phyloP scores from a whole-genome alignment of 1,140 invertebrate genomes.

The Chironomus striatipennis region DNA sequence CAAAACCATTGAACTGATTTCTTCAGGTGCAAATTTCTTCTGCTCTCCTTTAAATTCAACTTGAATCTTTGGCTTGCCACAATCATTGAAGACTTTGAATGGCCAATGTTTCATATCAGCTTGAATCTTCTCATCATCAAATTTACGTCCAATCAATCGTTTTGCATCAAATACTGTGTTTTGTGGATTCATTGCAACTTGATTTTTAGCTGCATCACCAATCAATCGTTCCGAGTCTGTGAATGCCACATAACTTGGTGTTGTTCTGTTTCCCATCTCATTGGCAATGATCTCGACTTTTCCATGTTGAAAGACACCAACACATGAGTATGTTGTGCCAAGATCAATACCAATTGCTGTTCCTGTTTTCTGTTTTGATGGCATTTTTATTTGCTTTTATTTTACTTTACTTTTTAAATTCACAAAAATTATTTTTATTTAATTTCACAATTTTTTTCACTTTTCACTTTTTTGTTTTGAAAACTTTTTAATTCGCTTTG shows the following conservation, averaged over 20 bases:
- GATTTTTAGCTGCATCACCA: conserved; percentile 63
- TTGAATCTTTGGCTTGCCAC: conserved; percentile 58
- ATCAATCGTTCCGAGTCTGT: conserved; percentile 71
- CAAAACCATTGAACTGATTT: conserved; percentile 69
- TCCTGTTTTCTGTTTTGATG: conserved; percentile 35
- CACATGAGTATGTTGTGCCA: conserved; percentile 73
- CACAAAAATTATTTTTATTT: not conserved
- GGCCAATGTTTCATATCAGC: conserved; percentile 70
- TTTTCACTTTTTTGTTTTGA: not conserved
- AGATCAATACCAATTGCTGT: conserved; percentile 69
- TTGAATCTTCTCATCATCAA: conserved; percentile 61
- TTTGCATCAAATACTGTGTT: conserved; percentile 45
- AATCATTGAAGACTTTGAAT: conserved; percentile 58
- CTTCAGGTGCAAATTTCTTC: conserved; percentile 66
- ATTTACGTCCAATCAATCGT: conserved; percentile 56
- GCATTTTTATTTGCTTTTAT: conserved; percentile 25
- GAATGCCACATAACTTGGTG: conserved; percentile 83
- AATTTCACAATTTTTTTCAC: not conserved
- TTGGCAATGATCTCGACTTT: conserved; percentile 92
- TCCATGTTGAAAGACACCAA: conserved; percentile 73
- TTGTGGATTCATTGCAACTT: conserved; percentile 41
- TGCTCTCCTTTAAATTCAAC: conserved; percentile 63
- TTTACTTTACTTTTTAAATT: not conserved
- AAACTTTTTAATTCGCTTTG: not conserved
- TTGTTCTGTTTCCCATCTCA: conserved; percentile 88